These are phyloP conservation scores for Ctenomys sociabilis DNA, from an alignment of 2,113 vertebrate genomes.

Conservation along the genomic window DNA sequence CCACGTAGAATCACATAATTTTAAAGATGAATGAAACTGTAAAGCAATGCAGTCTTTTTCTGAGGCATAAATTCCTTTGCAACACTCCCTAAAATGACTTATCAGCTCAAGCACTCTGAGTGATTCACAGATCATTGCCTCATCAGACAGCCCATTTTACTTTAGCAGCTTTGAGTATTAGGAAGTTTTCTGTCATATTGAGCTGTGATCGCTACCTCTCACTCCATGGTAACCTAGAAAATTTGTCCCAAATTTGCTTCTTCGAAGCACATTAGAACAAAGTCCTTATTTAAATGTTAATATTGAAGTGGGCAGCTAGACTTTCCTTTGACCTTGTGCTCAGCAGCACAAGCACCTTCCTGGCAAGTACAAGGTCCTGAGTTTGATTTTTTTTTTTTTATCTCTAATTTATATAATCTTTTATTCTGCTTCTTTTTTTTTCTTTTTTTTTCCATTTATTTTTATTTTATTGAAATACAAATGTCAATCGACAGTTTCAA, in stretches of 20 bases:
- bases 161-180: neutral
- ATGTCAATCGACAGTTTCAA: no score
- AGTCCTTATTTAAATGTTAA: neutral
- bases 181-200: neutral
- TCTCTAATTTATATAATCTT: no score
- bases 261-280: neutral
- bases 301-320: no score
- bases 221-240: neutral
- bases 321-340: no score
- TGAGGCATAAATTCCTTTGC: neutral
- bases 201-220: neutral
- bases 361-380: no score
- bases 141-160: neutral
- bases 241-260: neutral
- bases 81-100: slow-evolving; percentile 38
- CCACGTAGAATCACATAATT: neutral
- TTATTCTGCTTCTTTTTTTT: no score
- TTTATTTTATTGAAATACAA: no score
- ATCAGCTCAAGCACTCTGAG: slow-evolving; percentile 30
- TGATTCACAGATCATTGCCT: slow-evolving; percentile 16
- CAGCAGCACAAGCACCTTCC: no score
- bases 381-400: no score
- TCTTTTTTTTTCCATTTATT: no score
- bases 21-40: slow-evolving; percentile 8
- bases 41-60: slow-evolving; percentile 10